Evolutionary conservation across 2,797 vertebrate genomes (phyloP).

Genomic region (Phoxinus dragarum): DNA sequence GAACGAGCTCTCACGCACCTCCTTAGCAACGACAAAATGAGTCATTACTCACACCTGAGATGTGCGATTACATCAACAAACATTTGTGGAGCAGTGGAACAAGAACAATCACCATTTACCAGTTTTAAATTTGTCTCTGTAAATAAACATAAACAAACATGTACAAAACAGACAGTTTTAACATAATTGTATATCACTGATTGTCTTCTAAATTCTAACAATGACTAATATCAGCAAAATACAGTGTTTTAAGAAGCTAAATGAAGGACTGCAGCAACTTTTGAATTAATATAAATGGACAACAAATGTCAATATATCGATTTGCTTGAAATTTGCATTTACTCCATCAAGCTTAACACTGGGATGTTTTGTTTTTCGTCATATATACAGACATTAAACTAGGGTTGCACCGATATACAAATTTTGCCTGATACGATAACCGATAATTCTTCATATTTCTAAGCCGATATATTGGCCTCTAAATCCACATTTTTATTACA

Average conservation of each 20-base stretch:
- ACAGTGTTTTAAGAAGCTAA: neutral
- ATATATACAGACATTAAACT: no score
- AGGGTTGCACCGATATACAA: no score
- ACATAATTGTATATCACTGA: neutral
- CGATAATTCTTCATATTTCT: no score
- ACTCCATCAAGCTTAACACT: neutral
- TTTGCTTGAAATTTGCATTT: neutral
- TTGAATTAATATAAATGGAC: neutral
- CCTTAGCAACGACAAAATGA: constrained; percentile 40
- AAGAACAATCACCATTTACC: neutral
- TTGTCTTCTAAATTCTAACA: neutral
- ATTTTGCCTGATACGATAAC: no score
- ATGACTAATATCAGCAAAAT: neutral
- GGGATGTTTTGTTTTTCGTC: neutral
- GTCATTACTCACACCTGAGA: constrained; percentile 40
- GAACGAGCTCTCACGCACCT: constrained; percentile 72
- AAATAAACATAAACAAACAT: neutral
- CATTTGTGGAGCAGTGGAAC: neutral
- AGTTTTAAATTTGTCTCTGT: neutral
- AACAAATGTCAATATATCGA: neutral
- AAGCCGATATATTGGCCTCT: no score
- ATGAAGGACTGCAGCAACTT: neutral
- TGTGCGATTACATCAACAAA: constrained; percentile 15
- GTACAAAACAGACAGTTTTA: neutral
- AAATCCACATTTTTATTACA: no score